Percentiles rank a stretch among this genome's conserved stretches.
Evolutionary conservation across 2,888 invertebrate genomes (phyloP).

Genomic region (Trachelus iudaicus): DNA sequence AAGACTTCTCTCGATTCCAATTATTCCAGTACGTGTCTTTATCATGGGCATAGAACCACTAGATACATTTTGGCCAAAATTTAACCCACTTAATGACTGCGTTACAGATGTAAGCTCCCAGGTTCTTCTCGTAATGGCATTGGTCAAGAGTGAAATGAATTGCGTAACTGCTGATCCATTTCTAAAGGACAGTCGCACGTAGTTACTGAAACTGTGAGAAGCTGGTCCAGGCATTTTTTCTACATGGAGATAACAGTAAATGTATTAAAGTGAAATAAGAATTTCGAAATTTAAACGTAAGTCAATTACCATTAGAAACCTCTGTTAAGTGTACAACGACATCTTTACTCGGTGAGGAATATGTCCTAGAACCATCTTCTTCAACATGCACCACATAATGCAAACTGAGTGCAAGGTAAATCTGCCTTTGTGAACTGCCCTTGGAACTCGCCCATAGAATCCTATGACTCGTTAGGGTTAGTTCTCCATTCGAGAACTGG

Average conservation of each 20-base stretch:
- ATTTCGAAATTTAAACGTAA: constrained; percentile 1
- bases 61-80: constrained; percentile 20
- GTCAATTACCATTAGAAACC: constrained; percentile 69
- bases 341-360: constrained; percentile 84
- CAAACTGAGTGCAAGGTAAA: constrained; percentile 77
- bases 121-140: constrained; percentile 72
- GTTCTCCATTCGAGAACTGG: constrained; percentile 83
- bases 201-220: constrained; percentile 76
- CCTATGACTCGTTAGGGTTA: constrained; percentile 85
- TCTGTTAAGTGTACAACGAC: constrained; percentile 81
- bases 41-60: constrained; percentile 64
- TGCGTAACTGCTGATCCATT: constrained; percentile 80
- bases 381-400: constrained; percentile 80
- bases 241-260: constrained; percentile 40
- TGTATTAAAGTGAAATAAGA: constrained; percentile 6
- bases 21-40: constrained; percentile 88
- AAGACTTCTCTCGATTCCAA: constrained; percentile 93
- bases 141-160: constrained; percentile 74
- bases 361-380: constrained; percentile 83
- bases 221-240: constrained; percentile 82
- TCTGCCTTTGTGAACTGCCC: constrained; percentile 76
- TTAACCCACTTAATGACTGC: constrained; percentile 14
- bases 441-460: constrained; percentile 85
- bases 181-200: constrained; percentile 87
- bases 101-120: constrained; percentile 70